Conservation (phyloP, 2,113 vertebrate species). For the Potamarius usumacintae region DNA sequence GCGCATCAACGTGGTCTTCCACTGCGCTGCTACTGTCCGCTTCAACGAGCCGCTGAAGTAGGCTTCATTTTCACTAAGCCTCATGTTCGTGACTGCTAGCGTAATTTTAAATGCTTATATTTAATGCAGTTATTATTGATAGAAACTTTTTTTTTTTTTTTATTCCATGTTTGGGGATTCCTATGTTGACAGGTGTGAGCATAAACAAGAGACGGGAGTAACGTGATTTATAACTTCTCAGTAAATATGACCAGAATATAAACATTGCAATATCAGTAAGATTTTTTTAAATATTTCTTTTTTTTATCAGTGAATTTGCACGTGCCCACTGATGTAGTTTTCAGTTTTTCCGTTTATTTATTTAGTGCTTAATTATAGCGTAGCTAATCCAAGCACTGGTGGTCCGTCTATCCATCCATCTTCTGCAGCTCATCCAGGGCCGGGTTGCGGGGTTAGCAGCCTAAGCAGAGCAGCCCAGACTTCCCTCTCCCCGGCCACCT, state of each 20-base stretch:
- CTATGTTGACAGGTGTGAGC: background rate
- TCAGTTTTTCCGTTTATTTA: no score
- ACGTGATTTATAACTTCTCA: background rate
- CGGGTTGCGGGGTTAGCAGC: no score
- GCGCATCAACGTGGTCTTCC: conserved; percentile 86
- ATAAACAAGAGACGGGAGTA: background rate
- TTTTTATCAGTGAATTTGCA: no score
- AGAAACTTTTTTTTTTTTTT: background rate
- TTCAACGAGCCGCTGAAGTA: conserved; percentile 96
- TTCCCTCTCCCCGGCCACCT: no score
- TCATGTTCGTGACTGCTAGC: background rate
- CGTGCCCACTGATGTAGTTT: no score
- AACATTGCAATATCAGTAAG: background rate
- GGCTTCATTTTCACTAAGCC: conserved; percentile 53
- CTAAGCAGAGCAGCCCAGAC: no score
- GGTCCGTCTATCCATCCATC: no score
- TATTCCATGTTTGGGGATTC: background rate
- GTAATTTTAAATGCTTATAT: background rate
- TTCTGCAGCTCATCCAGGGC: no score
- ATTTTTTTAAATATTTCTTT: background rate
- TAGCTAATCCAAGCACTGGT: no score
- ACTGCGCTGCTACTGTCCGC: conserved; percentile 94
- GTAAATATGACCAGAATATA: background rate
- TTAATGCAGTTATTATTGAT: background rate
- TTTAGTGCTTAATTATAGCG: no score